Base-by-base conservation (phyloP, 2,888 invertebrate species). In the Volucella bombylans region DNA sequence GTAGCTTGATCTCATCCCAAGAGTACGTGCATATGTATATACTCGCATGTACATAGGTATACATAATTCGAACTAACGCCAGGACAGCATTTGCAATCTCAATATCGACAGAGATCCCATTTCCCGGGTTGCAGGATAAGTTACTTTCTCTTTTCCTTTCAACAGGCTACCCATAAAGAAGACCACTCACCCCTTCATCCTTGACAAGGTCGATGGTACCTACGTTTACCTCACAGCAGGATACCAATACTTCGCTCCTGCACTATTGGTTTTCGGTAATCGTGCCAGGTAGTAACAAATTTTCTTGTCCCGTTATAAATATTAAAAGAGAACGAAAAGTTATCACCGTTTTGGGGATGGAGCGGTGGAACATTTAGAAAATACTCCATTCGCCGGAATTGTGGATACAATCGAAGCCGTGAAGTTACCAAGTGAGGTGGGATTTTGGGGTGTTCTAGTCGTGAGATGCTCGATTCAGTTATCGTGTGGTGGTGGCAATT, bases 261-360 rank as follows among this genome's bases (percentile, higher is more conserved):
- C 68, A 68, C 43, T 45, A 4, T 18, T 15, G 10, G 55, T 54
- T 55, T n/a, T 38, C 43, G 47, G 47, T 55, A 55, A 45, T 47
- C 68, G 47, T 55, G 55, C 55, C 38, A 47, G 15, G 55, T 14
- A 15, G 68, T 45, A 55, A 55, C 55, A 68, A 68, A 68, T 68
- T 68, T 55, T 45, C 55, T 23, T n/a, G 12, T 10, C 12, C 50
- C 41, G 43, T 15, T 45, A 68, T 68, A 68, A 68, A 68, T 68
- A 68, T 68, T 68, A 45, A 38, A 55, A 38, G 15, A 68, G 55
- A 55, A 45, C 68, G 68, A 68, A 47, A 68, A 68, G 55, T 68
- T 68, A 68, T 55, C 47, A 45, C 55, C 68, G 23, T 45, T 38
- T 15, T 6, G 45, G 11, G 54, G 43, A 9, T 15, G 41, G 39